Evolutionary conservation across 2,797 vertebrate species (phyloP).

Genomic region (Echiichthys vipera): DNA sequence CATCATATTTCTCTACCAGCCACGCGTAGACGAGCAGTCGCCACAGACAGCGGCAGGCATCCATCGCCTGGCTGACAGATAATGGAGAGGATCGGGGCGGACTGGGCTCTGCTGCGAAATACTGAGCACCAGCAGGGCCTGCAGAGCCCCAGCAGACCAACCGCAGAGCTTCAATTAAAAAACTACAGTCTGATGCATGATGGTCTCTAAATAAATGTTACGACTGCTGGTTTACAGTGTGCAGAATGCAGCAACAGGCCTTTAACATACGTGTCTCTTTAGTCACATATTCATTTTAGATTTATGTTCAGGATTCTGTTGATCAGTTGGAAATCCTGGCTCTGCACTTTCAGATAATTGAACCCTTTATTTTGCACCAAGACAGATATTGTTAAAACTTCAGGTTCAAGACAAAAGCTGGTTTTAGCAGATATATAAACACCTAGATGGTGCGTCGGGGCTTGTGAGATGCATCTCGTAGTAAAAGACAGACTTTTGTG

Average conservation of each 20-base stretch:
- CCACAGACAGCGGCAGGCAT: constrained; percentile 77
- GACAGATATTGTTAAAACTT: background rate
- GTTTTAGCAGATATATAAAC: too few relatives aligned
- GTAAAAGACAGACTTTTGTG: too few relatives aligned
- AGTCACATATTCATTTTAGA: background rate
- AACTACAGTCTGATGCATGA: background rate
- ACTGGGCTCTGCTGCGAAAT: constrained; percentile 35
- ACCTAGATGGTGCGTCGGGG: too few relatives aligned
- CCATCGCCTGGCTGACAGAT: constrained; percentile 64
- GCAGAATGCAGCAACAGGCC: background rate
- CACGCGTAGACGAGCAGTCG: constrained; percentile 82
- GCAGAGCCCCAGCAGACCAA: constrained; percentile 18
- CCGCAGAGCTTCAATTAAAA: constrained; percentile 6
- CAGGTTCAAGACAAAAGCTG: background rate
- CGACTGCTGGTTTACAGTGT: background rate
- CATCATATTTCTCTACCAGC: constrained; percentile 88
- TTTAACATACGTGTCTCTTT: background rate
- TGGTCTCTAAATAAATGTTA: background rate
- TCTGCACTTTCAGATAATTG: background rate
- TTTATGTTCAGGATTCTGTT: background rate
- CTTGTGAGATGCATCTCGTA: too few relatives aligned
- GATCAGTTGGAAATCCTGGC: background rate
- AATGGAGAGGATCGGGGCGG: constrained; percentile 35
- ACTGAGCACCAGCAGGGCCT: constrained; percentile 48
- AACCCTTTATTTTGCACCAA: background rate